These are phyloP conservation scores for Aurelia coerulea DNA, from an alignment of 30 jellyfish, hydroid and myxozoan genomes.

Conservation along the genomic window DNA sequence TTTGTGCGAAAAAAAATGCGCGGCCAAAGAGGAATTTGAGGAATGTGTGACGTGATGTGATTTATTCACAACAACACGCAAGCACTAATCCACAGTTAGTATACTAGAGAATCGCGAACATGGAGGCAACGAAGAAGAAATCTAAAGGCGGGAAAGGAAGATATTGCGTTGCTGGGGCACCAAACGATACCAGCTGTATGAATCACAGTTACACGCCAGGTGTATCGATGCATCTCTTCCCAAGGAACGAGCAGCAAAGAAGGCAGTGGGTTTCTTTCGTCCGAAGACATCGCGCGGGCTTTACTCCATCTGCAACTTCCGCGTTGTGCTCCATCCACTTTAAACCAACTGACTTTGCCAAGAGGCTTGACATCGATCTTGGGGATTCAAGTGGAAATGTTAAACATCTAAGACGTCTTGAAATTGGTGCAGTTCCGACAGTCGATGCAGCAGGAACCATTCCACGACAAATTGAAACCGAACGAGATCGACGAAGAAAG, in stretches of 20 bases:
- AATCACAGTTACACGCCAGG: conserved; percentile 35
- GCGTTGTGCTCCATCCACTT: conserved; percentile 26
- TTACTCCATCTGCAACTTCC: conserved; percentile 17
- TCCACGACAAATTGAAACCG: not conserved
- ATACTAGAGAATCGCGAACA: not conserved
- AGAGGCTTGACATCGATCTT: conserved; percentile 23
- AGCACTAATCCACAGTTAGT: not conserved
- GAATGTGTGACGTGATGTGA: conserved; percentile 37
- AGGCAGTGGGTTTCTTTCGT: conserved; percentile 34
- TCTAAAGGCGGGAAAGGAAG: conserved; percentile 45
- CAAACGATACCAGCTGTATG: conserved; percentile 46
- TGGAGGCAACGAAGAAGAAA: conserved; percentile 21
- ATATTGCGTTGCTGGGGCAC: conserved; percentile 46
- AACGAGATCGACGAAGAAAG: too few relatives aligned
- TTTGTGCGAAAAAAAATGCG: not conserved
- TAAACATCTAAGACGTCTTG: conserved; percentile 14
- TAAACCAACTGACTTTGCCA: conserved; percentile 13
- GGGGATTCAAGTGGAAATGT: conserved; percentile 23
- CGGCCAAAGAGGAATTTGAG: not conserved
- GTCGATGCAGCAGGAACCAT: conserved; percentile 35
- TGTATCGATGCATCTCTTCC: conserved; percentile 40
- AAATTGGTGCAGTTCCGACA: conserved; percentile 22
- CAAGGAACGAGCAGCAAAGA: conserved; percentile 26
- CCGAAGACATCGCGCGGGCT: conserved; percentile 20
- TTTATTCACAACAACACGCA: conserved; percentile 15